Evolutionary conservation across 2,113 vertebrate genomes (phyloP).

Genomic region (Coreoperca whiteheadi): DNA sequence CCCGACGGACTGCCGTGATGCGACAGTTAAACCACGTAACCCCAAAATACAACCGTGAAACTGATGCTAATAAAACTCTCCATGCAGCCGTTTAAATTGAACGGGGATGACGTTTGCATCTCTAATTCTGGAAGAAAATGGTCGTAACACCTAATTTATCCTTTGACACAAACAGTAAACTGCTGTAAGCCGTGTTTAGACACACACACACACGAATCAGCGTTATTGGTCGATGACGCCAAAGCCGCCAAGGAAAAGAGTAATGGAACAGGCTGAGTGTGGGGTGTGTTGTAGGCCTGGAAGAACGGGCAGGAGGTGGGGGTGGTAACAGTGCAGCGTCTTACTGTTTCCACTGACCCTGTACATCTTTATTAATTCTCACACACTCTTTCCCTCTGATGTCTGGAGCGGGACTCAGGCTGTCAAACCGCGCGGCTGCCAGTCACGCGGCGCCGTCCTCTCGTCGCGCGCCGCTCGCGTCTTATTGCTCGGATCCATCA

Average conservation of each 20-base stretch:
- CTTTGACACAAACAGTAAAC: background rate
- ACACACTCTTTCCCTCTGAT: background rate
- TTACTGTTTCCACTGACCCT: background rate
- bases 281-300: background rate
- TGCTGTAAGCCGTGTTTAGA: background rate
- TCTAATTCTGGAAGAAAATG: background rate
- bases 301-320: background rate
- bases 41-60: background rate
- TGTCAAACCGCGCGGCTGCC: slow-evolving; percentile 41
- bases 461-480: background rate
- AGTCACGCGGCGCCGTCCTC: slow-evolving; percentile 5
- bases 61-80: background rate
- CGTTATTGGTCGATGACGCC: background rate
- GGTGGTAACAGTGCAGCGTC: background rate
- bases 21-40: background rate
- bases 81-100: background rate
- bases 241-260: background rate
- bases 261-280: no score
- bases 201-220: background rate
- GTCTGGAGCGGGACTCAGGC: slow-evolving; percentile 26
- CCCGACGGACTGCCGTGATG: background rate
- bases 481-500: slow-evolving; percentile 56
- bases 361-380: slow-evolving; percentile 17
- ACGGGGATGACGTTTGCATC: no score
- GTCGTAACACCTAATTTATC: background rate